Base-by-base conservation (phyloP, 2,797 vertebrate genomes). In the Lemur catta region DNA sequence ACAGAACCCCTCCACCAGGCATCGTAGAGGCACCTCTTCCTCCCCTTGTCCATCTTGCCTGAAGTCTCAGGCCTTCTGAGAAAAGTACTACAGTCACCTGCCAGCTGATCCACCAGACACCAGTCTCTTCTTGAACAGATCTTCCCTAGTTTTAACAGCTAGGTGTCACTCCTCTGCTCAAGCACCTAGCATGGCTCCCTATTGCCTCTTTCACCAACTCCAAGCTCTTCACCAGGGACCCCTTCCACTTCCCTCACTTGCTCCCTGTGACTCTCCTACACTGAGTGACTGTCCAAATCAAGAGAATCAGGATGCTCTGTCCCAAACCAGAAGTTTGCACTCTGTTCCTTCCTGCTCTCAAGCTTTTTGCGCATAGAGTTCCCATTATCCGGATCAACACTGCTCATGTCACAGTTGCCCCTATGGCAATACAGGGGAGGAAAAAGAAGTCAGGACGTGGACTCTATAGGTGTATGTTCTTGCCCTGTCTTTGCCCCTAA, bases 381-480 rank as follows among this genome's bases (percentile, higher is more conserved):
- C 22, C 33, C 35, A 79, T 11, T 30, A 17, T 7, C 22, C 48
- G 12, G 17, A 76, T 5, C 20, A 12, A 9, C 4, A 30, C 8
- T 10, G 2, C 33, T 87, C 18, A 18, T 1, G 20, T n/a, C 52
- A 41, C 7, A 38, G 20, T 9, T 48, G 46, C 48, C 35, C 43
- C 41, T 33, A 17, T 2, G 22, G 59, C 46, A 48, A 43, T 1
- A 0, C 9, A 7, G 0, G 3, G 1, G 7, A 41, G 1, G 26
- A 67, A 28, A 55, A 46, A 78, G 43, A 69, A 35, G 24, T 10
- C 57, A 84, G 6, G 41, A 28, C 0, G 8, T 38, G 7, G 15
- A 41, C 7, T 33, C 41, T 26, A 41, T 4, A 28, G n/a, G 38
- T 0, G 35, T 5, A 22, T 1, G 13, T 38, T 75, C 50, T 79